Conservation (phyloP, 2,113 vertebrate species). For the Lethenteron camtschaticum region DNA sequence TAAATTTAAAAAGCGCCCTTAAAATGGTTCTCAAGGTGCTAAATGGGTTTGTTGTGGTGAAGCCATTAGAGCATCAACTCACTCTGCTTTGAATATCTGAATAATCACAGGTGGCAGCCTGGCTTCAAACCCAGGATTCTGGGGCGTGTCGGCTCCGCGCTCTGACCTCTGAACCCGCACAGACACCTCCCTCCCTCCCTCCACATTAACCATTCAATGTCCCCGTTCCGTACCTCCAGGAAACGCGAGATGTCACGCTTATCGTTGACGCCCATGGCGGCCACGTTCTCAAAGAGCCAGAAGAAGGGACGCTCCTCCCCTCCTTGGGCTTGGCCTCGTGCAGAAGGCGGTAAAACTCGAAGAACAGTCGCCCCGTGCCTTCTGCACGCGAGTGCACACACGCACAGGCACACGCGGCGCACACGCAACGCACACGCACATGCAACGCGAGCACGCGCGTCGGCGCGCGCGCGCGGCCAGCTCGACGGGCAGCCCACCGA, state of each 20-base stretch:
- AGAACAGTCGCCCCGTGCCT: constrained; percentile 3
- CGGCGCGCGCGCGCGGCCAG: too few relatives aligned
- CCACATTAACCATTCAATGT: too few relatives aligned
- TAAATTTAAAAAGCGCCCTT: background rate
- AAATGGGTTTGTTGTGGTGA: too few relatives aligned
- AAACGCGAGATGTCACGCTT: constrained; percentile 4
- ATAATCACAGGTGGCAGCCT: too few relatives aligned
- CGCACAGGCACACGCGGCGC: background rate
- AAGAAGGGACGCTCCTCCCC: constrained; percentile 2
- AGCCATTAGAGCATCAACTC: too few relatives aligned
- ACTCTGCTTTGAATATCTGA: too few relatives aligned
- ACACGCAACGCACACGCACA: background rate
- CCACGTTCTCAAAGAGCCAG: constrained; percentile 5
- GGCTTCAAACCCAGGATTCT: too few relatives aligned
- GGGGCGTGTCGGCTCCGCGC: too few relatives aligned
- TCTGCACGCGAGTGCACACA: background rate
- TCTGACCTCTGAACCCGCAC: too few relatives aligned
- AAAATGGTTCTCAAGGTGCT: background rate
- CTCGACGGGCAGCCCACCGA: too few relatives aligned
- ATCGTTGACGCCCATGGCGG: constrained; percentile 4
- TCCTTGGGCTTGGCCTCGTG: constrained; percentile 1
- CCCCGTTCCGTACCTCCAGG: background rate
- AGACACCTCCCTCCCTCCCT: too few relatives aligned
- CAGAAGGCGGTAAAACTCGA: constrained; percentile 4
- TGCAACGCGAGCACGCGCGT: too few relatives aligned